Percentiles rank a stretch among this genome's conserved stretches.
Conservation (phyloP, 2,888 invertebrate species). For the Dryocosmus kuriphilus region DNA sequence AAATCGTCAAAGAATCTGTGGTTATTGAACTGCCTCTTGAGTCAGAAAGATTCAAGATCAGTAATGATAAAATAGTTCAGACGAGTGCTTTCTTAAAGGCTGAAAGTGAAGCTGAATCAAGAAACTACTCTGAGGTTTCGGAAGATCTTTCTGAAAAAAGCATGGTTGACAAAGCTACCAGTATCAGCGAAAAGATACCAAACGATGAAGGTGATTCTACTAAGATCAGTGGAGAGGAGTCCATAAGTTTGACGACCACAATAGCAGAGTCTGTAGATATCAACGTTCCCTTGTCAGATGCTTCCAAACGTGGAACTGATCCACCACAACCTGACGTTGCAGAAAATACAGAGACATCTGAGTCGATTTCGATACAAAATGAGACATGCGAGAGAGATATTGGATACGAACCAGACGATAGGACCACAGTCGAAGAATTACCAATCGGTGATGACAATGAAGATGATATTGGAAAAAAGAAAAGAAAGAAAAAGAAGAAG, state of each 20-base stretch:
- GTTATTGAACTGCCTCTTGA: slow-evolving; percentile 69
- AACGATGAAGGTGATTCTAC: slow-evolving; percentile 63
- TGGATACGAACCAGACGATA: slow-evolving; percentile 87
- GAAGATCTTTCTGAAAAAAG: slow-evolving; percentile 41
- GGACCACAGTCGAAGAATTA: slow-evolving; percentile 81
- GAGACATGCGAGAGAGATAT: slow-evolving; percentile 78
- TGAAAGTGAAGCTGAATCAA: slow-evolving; percentile 62
- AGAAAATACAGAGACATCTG: slow-evolving; percentile 62
- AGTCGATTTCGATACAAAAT: slow-evolving; percentile 61
- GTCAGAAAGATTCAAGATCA: slow-evolving; percentile 60
- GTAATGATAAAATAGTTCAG: slow-evolving; percentile 67
- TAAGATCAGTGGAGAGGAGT: slow-evolving; percentile 59
- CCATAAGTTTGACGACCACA: slow-evolving; percentile 75
- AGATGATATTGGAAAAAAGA: slow-evolving; percentile 75
- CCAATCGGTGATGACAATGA: slow-evolving; percentile 70
- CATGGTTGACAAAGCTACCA: slow-evolving; percentile 65
- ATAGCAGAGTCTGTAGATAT: slow-evolving; percentile 80
- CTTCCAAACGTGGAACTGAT: slow-evolving; percentile 79
- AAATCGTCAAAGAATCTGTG: slow-evolving; percentile 68
- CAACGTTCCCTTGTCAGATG: slow-evolving; percentile 78
- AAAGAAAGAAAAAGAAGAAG: slow-evolving; percentile 78
- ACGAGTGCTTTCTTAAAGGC: slow-evolving; percentile 61
- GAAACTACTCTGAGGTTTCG: slow-evolving; percentile 39
- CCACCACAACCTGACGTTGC: slow-evolving; percentile 73
- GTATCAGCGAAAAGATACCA: slow-evolving; percentile 56